phyloP scores from a whole-genome alignment of 2,888 invertebrate genomes.

The Pachydiplax longipennis region DNA sequence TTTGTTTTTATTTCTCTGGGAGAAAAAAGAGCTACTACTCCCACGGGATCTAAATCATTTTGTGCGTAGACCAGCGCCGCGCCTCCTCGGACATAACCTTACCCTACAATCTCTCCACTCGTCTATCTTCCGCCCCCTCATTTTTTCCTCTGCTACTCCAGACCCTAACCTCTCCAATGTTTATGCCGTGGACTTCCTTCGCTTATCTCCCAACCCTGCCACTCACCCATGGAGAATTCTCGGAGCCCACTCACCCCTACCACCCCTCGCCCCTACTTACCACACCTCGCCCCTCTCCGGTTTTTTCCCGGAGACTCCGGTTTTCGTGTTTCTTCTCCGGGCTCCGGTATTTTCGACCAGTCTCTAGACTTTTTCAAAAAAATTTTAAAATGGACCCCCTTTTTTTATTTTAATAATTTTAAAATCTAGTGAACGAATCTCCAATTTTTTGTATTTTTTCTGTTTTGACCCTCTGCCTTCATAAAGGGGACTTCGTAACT shows the following conservation, averaged over 20 bases:
- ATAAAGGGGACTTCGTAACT: no score
- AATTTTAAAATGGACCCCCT: no score
- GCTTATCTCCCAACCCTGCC: conserved; percentile 21
- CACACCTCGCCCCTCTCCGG: not conserved
- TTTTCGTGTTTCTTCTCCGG: no score
- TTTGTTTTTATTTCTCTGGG: conserved; percentile 5
- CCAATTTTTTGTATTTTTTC: no score
- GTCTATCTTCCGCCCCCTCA: conserved; percentile 33
- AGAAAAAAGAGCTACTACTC: not conserved
- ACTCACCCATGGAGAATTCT: conserved; percentile 31
- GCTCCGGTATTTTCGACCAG: not conserved
- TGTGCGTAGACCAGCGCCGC: conserved; percentile 34
- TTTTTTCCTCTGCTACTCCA: not conserved
- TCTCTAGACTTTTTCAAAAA: not conserved
- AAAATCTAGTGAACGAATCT: no score
- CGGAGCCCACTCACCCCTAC: not conserved
- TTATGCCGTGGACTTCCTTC: conserved; percentile 32
- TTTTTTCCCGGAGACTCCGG: not conserved
- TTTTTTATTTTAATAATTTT: no score
- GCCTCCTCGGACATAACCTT: conserved; percentile 42
- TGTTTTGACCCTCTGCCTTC: no score
- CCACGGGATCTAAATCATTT: conserved; percentile 16
- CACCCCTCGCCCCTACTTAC: not conserved
- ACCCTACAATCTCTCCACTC: conserved; percentile 36
- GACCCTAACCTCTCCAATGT: conserved; percentile 45